Evolutionary conservation across 2,888 invertebrate genomes (phyloP), one percentile per base, ranked within the genome.

Genomic region (Synanthedon formicaeformis): DNA sequence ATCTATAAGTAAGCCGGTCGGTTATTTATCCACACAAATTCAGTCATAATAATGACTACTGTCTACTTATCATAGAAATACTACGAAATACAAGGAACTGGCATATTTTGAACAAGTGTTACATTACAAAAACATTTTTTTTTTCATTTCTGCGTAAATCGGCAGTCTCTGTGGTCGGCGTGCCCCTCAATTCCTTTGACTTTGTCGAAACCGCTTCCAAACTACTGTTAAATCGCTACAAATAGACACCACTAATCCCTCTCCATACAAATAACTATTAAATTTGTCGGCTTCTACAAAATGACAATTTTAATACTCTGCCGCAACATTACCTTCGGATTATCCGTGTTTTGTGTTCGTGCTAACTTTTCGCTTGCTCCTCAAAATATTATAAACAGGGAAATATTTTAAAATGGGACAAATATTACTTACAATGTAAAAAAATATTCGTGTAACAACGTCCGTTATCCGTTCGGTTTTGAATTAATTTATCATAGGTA

Each of bases 291-390:
- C 78, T 75, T 75, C 69, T 73, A 75, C 78, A 84, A 79, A 48
- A 82, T 79, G 74, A 78, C 72, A 73, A 71, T 70, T 76, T 71
- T 74, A 78, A 81, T 76, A 78, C 75, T 63, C 65, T 59, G 61
- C 78, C 78, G 79, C 79, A 78, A 78, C 71, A 75, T 78, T 73
- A 80, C 68, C 73, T 70, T 34, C 65, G 75, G 82, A 81, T 85
- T 81, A 80, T 73, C 68, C 63, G 69, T 70, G 74, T 78, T 78
- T 81, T 83, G 77, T 78, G 68, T 68, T 70, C 69, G 70, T 73
- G 76, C 62, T 78, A 78, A 75, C 71, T 78, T 72, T 40, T 50
- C 18, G 50, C 49, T 49, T 18, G 49, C 23, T 12, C 18, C 18
- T 16, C 49, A 49, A 49, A 12, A 34, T 34, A 34, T 34, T 34